Evolutionary conservation across 1,140 invertebrate genomes (phyloP).

Genomic region (Formica exsecta): DNA sequence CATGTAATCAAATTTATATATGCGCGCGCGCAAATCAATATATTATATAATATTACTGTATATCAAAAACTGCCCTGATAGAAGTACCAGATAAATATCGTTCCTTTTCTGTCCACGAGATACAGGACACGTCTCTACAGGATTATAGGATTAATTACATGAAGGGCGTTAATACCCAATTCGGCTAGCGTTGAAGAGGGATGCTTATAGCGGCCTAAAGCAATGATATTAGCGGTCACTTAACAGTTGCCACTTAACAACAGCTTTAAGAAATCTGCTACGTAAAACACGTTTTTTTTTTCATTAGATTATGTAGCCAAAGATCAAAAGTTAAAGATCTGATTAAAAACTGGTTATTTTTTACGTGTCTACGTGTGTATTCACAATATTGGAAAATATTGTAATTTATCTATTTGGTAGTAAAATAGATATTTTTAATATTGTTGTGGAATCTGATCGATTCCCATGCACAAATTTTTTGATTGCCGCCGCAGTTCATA

Average conservation of each 20-base stretch:
- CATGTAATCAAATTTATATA: not conserved
- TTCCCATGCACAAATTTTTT: conserved; percentile 42
- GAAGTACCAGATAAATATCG: conserved; percentile 33
- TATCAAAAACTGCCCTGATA: not conserved
- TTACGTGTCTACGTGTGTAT: not conserved
- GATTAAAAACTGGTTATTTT: not conserved
- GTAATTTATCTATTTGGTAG: not conserved
- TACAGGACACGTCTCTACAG: conserved; percentile 79
- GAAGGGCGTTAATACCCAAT: conserved; percentile 84
- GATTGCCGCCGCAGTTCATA: conserved; percentile 57
- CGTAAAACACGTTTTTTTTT: not conserved
- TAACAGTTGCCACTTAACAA: conserved; percentile 15
- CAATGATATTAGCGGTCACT: conserved; percentile 63
- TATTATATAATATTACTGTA: not conserved
- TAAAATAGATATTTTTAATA: conserved; percentile 33
- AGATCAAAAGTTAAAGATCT: not conserved
- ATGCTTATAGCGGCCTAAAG: conserved; percentile 77
- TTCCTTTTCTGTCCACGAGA: conserved; percentile 72
- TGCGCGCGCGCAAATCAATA: not conserved
- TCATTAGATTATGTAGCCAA: not conserved
- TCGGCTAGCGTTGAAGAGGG: conserved; percentile 80
- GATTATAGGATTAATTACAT: conserved; percentile 85
- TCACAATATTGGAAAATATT: not conserved
- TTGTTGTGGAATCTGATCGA: conserved; percentile 11
- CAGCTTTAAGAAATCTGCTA: conserved; percentile 28